These are phyloP conservation scores for Drosophila equinoxialis DNA, from an alignment of 1,140 invertebrate genomes.

Conservation along the genomic window DNA sequence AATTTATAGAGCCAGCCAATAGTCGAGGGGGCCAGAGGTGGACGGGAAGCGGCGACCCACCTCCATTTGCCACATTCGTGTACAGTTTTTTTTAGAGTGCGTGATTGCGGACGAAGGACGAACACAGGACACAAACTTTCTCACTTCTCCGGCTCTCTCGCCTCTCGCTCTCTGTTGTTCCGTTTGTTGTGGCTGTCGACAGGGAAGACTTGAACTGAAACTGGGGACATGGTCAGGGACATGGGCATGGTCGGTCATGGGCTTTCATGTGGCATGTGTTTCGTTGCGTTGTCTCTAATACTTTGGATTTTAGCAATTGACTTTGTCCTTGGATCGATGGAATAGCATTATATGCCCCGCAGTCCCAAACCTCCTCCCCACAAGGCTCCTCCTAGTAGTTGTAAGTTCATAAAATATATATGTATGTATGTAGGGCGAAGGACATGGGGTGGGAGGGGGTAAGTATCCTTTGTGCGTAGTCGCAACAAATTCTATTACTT, in stretches of 20 bases:
- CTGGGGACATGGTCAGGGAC: constrained; percentile 42
- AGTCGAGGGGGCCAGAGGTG: too few relatives aligned
- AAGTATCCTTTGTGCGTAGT: constrained; percentile 45
- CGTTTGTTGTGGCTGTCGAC: constrained; percentile 59
- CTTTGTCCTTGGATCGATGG: constrained; percentile 73
- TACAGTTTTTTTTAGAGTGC: constrained; percentile 6
- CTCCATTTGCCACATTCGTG: neutral
- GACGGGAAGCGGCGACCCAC: neutral
- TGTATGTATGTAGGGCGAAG: neutral
- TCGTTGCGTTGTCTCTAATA: constrained; percentile 21
- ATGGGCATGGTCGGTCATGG: constrained; percentile 26
- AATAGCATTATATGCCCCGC: constrained; percentile 47
- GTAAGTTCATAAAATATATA: constrained; percentile 25
- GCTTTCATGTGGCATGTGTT: constrained; percentile 37
- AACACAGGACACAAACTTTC: constrained; percentile 1
- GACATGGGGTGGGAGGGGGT: neutral
- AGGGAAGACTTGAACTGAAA: neutral
- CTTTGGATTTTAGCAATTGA: constrained; percentile 39
- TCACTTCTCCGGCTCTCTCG: neutral
- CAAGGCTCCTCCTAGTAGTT: neutral
- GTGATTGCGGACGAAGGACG: constrained; percentile 9
- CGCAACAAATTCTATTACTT: constrained; percentile 64
- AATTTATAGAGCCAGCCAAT: neutral
- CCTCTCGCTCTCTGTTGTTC: constrained; percentile 14
- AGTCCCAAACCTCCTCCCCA: neutral